Evolutionary conservation across 2,888 invertebrate genomes (phyloP).

Genomic region (Venustoraphidia nigricollis): DNA sequence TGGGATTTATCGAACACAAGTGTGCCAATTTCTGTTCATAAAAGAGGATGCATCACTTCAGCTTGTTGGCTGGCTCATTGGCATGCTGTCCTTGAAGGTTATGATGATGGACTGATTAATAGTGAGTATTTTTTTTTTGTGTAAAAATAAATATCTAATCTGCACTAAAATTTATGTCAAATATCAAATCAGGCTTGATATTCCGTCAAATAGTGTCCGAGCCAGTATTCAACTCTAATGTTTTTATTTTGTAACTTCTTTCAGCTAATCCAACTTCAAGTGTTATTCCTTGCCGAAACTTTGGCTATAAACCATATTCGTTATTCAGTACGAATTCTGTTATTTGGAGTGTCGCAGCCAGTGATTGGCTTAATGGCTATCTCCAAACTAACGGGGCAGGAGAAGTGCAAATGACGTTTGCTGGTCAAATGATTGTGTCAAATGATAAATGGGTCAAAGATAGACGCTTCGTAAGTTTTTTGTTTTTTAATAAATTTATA

Average conservation of each 20-base stretch:
- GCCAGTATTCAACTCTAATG: no score
- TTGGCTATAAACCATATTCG: constrained; percentile 21
- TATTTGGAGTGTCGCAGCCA: constrained; percentile 24
- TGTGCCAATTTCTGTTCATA: constrained; percentile 23
- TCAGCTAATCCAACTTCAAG: constrained; percentile 22
- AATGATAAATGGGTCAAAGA: constrained; percentile 18
- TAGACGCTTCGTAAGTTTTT: constrained; percentile 19
- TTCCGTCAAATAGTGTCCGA: no score
- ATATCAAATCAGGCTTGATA: no score
- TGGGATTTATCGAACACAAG: constrained; percentile 46
- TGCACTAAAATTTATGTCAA: no score
- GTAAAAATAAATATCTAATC: no score
- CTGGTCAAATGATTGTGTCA: constrained; percentile 27
- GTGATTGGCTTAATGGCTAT: constrained; percentile 34
- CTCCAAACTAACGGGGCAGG: constrained; percentile 34
- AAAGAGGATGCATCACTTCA: constrained; percentile 29
- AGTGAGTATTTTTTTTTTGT: constrained; percentile 18
- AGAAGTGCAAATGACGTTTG: constrained; percentile 30
- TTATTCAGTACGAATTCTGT: constrained; percentile 26
- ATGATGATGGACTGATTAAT: constrained; percentile 25
- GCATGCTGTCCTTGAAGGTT: constrained; percentile 27
- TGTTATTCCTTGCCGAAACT: constrained; percentile 23
- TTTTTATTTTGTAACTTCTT: constrained; percentile 13
- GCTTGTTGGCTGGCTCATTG: constrained; percentile 36
- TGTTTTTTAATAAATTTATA: neutral